These are phyloP conservation scores for Pterostichus madidus DNA, from an alignment of 2,888 invertebrate genomes.

Conservation along the genomic window DNA sequence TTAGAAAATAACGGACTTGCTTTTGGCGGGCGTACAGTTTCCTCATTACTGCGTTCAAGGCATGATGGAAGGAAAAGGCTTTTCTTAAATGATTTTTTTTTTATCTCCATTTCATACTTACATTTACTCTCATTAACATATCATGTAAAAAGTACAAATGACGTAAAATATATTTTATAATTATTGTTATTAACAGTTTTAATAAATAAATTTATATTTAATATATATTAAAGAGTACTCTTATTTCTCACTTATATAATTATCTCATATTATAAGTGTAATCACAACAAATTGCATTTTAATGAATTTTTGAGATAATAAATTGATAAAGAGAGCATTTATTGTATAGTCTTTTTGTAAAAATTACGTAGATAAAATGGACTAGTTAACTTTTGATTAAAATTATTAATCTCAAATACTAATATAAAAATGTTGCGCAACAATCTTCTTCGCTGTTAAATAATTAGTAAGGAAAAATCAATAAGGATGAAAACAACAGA, in stretches of 20 bases:
- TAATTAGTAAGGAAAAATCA: too few species aligned
- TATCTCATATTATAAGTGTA: neutral
- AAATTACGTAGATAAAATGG: too few species aligned
- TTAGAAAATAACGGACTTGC: constrained; percentile 69
- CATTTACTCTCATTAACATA: constrained; percentile 54
- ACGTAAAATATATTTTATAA: constrained; percentile 39
- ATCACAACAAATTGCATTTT: neutral
- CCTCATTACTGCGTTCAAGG: constrained; percentile 63
- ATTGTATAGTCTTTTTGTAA: too few species aligned
- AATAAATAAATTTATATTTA: constrained; percentile 51
- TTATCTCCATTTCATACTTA: constrained; percentile 32
- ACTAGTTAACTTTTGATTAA: too few species aligned
- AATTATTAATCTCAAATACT: too few species aligned
- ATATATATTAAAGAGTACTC: constrained; percentile 8
- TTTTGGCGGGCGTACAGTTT: constrained; percentile 67
- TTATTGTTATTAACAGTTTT: constrained; percentile 24
- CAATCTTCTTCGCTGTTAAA: too few species aligned
- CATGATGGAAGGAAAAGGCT: constrained; percentile 60
- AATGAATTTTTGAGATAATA: neutral
- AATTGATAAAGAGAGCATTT: too few species aligned
- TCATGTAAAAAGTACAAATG: constrained; percentile 52
- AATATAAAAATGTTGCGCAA: too few species aligned
- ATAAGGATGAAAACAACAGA: neutral
- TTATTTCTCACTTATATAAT: too few species aligned
- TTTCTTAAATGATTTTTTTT: constrained; percentile 53